phyloP scores from a whole-genome alignment of 2,797 vertebrate genomes.

The Phataginus tricuspis region DNA sequence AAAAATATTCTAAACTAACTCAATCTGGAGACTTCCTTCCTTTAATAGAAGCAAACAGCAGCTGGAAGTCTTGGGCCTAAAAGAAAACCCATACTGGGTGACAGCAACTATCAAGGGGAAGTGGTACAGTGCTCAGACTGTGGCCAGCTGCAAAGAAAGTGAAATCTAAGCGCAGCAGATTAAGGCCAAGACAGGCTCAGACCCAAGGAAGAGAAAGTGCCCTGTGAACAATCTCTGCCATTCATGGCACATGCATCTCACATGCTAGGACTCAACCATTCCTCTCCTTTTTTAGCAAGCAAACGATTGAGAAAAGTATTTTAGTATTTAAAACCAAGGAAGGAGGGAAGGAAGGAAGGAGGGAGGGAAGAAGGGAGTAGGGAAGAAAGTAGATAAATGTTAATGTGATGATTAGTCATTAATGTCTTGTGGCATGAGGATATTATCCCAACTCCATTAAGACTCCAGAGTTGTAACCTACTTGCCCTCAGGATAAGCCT shows the following conservation, averaged over 20 bases:
- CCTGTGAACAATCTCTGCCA: neutral
- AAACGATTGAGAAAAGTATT: neutral
- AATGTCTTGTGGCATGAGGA: neutral
- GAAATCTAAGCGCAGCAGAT: neutral
- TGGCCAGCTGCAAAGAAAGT: neutral
- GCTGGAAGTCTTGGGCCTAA: neutral
- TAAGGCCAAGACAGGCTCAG: neutral
- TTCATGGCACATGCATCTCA: neutral
- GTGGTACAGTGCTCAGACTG: neutral
- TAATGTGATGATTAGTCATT: neutral
- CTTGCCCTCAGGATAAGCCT: neutral
- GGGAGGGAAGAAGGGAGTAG: neutral
- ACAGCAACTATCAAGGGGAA: neutral
- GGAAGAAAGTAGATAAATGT: neutral
- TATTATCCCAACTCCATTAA: neutral
- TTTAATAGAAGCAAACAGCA: neutral
- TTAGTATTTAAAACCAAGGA: neutral
- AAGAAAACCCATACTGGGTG: neutral
- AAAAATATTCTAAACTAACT: neutral
- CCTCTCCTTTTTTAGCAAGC: neutral
- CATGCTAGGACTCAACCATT: neutral
- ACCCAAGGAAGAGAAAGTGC: neutral
- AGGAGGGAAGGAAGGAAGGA: no score
- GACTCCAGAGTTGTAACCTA: neutral
- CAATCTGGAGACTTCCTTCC: neutral